Evolutionary conservation across 2,113 vertebrate species (phyloP), one percentile per base, ranked within the genome.

Genomic region (Triplophysa rosa): DNA sequence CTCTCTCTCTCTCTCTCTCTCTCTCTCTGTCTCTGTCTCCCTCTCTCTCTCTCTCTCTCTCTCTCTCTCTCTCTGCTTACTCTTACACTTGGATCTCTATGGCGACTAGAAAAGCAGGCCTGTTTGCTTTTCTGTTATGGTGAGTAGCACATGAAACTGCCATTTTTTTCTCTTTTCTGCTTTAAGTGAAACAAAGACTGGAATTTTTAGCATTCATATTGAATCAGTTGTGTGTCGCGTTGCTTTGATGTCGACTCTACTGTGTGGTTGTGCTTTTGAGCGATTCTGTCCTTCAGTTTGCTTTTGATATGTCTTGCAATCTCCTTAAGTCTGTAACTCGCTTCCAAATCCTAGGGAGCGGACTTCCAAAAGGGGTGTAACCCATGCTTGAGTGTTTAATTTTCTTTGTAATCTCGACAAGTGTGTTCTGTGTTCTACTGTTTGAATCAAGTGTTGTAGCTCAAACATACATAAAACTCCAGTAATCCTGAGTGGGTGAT

Each of bases 131-230:
- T 73, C 63, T 73, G 54, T 45, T 24, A 47, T 67, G 76, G 69
- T 73, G 40, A 82, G 69, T 82, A 45, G 40, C 47, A 79, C 68
- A 72, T 29, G 10, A 63, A 75, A 82, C 67, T 67, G 19, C 54
- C 54, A n/a, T 45, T 19, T 23, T 17, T 37, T 37, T 62, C 19
- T 67, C 61, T 1, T 11, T 40, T 47, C 19, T 40, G n/a, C 37
- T 67, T 66, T 62, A 61, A 62, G 37, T 74, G 23, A 45, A 62
- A 26, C 52, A 58, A 70, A 33, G 33, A 11, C 37, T 56, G 26
- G 21, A 71, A 19, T 56, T 71, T 56, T 56, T 33, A 12, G 13
- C 19, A 56, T 9, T 26, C 26, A 59, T 72, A 24, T 72, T 72
- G 7, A 21, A 40, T 72, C 12, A 42, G 54, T 21, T 58, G 17